Conservation (phyloP, 2,888 invertebrate species). For the Epinotia nisella region DNA sequence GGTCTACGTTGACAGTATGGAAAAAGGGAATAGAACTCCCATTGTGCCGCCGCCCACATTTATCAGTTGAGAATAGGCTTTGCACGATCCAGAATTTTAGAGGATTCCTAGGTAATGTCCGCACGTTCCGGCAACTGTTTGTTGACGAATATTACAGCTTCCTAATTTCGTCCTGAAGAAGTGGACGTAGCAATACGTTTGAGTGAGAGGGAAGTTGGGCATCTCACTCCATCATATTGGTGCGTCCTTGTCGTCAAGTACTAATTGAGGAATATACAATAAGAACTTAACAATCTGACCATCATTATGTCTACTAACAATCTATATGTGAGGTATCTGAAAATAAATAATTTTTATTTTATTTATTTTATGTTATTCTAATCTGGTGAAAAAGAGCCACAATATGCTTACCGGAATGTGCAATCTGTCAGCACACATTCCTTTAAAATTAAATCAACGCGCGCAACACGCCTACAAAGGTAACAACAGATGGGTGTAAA, state of each 20-base stretch:
- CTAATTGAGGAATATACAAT: too few species aligned
- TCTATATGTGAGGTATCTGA: too few species aligned
- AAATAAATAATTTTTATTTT: too few species aligned
- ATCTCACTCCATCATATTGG: too few species aligned
- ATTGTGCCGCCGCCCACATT: constrained; percentile 1
- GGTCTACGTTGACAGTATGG: neutral
- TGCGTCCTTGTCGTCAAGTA: too few species aligned
- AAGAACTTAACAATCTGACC: neutral
- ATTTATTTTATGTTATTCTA: too few species aligned
- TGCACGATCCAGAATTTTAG: neutral
- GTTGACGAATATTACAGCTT: neutral
- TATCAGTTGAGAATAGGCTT: neutral
- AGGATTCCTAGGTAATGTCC: neutral
- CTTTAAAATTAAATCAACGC: neutral
- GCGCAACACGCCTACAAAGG: neutral
- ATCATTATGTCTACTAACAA: too few species aligned
- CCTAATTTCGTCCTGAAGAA: too few species aligned
- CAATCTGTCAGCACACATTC: neutral
- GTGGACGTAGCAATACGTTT: too few species aligned
- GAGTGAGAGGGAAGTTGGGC: too few species aligned
- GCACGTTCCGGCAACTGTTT: neutral
- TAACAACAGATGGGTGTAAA: too few species aligned
- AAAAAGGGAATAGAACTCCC: neutral
- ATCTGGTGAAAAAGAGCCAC: neutral
- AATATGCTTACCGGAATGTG: neutral